A percentile compares a stretch with the other conserved stretches of the same genome.
Conservation (phyloP, 2,797 vertebrate species). For the Pogoniulus pusillus region DNA sequence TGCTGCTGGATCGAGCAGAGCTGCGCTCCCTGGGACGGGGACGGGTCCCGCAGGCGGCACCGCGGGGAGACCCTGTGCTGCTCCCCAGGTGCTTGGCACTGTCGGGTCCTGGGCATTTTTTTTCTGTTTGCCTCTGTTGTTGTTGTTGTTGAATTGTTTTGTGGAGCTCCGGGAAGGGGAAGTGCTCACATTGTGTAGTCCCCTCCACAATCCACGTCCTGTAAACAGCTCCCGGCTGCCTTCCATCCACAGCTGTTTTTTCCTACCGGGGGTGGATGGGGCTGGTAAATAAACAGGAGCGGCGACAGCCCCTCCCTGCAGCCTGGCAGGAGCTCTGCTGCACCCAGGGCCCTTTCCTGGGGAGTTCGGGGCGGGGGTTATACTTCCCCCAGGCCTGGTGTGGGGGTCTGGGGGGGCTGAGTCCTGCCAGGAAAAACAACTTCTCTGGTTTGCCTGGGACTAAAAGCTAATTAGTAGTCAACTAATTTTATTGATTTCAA, state of each 20-base stretch:
- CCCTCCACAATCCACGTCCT: slow-evolving; percentile 44
- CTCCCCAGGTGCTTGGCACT: not conserved
- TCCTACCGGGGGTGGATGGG: not conserved
- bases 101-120: not conserved
- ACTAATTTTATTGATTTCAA: slow-evolving; percentile 73
- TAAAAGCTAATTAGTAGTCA: slow-evolving; percentile 66
- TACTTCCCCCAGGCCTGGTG: rapidly evolving
- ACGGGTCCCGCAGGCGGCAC: not conserved
- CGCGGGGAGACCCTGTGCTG: not conserved
- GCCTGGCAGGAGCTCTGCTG: not conserved
- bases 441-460: slow-evolving; percentile 15
- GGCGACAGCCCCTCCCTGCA: not conserved
- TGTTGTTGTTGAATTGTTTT: slow-evolving; percentile 19
- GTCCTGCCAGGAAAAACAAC: not conserved
- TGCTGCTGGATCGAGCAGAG: not conserved
- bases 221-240: slow-evolving; percentile 53
- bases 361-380: rapidly evolving
- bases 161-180: slow-evolving; percentile 42
- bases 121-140: not conserved
- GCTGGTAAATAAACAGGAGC: slow-evolving; percentile 45
- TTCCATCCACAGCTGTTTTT: slow-evolving; percentile 45
- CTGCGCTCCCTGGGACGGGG: not conserved
- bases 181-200: slow-evolving; percentile 54
- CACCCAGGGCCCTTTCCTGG: not conserved
- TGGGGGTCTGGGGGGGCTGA: rapidly evolving